Base-by-base conservation (phyloP, 1,140 invertebrate species). In the Solen grandis region DNA sequence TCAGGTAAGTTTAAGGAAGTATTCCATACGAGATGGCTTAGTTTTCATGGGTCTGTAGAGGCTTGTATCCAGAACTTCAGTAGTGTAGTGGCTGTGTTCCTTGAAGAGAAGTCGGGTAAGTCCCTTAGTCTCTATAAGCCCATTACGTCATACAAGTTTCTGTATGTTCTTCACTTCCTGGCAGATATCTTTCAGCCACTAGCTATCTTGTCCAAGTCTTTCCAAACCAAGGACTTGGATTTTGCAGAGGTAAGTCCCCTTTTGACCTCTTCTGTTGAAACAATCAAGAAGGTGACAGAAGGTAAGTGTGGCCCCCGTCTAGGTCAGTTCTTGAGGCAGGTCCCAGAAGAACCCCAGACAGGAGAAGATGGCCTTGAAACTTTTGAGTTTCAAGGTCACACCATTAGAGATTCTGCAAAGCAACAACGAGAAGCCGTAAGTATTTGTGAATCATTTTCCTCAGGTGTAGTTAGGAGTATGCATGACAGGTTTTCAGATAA, bases 41-140 rank as follows among this genome's bases (percentile, higher is more conserved):
- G 83, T 82, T 81, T 82, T 79, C 65, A 84, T 29, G 83, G 81
- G 33, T 73, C 54, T 52, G 81, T 83, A 5, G 70, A 74, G 14
- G 70, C 66, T 22, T 19, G 25, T 54, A 41, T 63, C 33, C 22
- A 29, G 31, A 74, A 70, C 31, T 70, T 29, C 31, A 31, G n/a
- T 38, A 73, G 70, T 73, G 13, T 73, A 31, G 36, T 73, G 25
- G 35, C 70, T 38, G 25, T 4, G 13, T 73, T 59, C 41, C 54
- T 73, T 59, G 70, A 73, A 25, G 70, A 73, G 55, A 73, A 36
- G n/a, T 57, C 70, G n/a, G 70, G 31, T 22, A 73, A 73, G 54
- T 29, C 70, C 13, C 55, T 73, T n/a, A 38, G 31, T 73, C 54
- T 57, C 3, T 73, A 59, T 38, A 73, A 73, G 41, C 70, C 70